phyloP scores from a whole-genome alignment of 2,797 vertebrate genomes.

The Sebastes hubbsi region DNA sequence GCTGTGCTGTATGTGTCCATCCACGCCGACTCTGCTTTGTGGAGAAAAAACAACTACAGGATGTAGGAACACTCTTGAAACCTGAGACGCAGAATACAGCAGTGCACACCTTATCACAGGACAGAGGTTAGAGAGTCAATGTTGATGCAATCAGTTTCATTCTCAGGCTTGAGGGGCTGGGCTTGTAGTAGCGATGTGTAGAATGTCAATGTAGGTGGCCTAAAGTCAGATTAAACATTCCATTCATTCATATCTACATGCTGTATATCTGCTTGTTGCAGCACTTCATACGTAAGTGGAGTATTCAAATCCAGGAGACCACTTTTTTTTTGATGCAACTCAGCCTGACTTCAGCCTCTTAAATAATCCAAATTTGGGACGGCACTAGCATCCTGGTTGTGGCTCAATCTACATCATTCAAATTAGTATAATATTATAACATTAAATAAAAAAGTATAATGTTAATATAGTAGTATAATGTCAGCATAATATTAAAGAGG shows the following conservation, averaged over 20 bases:
- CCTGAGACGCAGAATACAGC: slow-evolving; percentile 34
- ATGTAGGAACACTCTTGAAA: slow-evolving; percentile 49
- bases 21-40: not conserved
- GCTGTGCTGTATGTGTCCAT: not conserved
- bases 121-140: not conserved
- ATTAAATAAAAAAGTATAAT: not conserved
- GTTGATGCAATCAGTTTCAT: slow-evolving; percentile 19
- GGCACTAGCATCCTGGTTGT: not conserved
- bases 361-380: not conserved
- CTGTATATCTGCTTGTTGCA: not conserved
- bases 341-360: not conserved
- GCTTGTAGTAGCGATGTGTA: slow-evolving; percentile 13
- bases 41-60: slow-evolving; percentile 33
- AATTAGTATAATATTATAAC: not conserved
- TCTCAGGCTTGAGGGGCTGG: slow-evolving; percentile 34
- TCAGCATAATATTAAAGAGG: not conserved
- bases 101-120: slow-evolving; percentile 8
- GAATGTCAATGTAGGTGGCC: slow-evolving; percentile 4
- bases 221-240: not conserved
- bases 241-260: not conserved
- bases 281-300: too few species aligned
- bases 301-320: not conserved
- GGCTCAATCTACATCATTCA: not conserved
- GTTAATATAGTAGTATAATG: not conserved
- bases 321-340: not conserved